phyloP scores from a whole-genome alignment of 2,113 vertebrate genomes.

The Callorhinus ursinus region DNA sequence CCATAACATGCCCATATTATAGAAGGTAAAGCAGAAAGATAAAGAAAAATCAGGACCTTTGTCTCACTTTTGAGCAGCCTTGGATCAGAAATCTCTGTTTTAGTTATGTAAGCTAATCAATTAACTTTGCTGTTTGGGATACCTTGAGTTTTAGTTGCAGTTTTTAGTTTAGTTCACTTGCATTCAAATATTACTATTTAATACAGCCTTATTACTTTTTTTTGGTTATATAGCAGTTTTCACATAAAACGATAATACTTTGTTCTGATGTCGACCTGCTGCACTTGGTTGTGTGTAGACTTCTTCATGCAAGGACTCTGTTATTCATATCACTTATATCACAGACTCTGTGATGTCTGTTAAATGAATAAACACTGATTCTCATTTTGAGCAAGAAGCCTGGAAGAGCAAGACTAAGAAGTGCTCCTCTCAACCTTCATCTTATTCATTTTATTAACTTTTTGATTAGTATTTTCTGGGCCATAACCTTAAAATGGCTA shows the following conservation, averaged over 20 bases:
- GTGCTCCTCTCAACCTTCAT: not conserved
- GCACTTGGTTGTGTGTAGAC: not conserved
- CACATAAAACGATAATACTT: not conserved
- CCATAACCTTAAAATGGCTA: constrained; percentile 66
- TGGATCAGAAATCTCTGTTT: not conserved
- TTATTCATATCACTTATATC: not conserved
- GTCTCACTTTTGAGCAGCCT: not conserved
- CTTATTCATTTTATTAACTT: constrained; percentile 74
- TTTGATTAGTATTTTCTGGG: constrained; percentile 74
- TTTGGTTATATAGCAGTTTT: not conserved
- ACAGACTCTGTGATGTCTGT: not conserved
- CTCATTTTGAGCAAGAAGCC: not conserved
- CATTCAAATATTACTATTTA: not conserved
- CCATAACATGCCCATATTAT: not conserved
- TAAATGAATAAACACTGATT: constrained; percentile 15
- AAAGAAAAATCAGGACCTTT: not conserved
- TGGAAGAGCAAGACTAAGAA: not conserved
- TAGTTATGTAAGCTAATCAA: not conserved
- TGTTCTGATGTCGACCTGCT: not conserved
- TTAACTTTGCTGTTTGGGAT: not conserved
- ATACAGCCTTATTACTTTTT: not conserved
- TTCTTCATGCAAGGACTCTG: not conserved
- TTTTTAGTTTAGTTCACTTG: not conserved
- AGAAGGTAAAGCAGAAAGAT: not conserved
- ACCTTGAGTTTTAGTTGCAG: not conserved